Evolutionary conservation across 2,888 invertebrate genomes (phyloP), one percentile per base, ranked within the genome.

Genomic region (Scaptomyza reducta): DNA sequence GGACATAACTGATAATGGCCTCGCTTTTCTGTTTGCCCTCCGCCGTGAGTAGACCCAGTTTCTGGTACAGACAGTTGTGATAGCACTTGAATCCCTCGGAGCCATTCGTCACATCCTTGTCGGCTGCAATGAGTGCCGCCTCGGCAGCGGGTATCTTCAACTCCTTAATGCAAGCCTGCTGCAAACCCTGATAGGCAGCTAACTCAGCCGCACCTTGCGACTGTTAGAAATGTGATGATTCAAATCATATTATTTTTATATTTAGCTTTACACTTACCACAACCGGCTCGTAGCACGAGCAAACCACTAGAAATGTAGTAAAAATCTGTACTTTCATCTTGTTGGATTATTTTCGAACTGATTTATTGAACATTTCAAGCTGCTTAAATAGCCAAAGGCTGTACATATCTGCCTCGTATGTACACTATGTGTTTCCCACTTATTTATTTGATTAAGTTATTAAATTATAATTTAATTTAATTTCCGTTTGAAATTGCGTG

Each of bases 151-250:
- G 29, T 9, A 89, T 47, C 0, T 71, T 72, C 11, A 73, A 57
- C 35, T 87, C 75, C 57, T 76, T 87, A 10, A 87, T 65, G 70
- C 89, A 87, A 0, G 66, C 56, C 49, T 79, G 62, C n/a, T 69
- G 70, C 29, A 56, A 47, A 6, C 62, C 53, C 50, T 54, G 63
- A 5, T 61, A 87, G n/a, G 61, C 69, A 9, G 84, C 74, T 41
- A 76, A 0, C 0, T 88, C 83, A 0, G 69, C 56, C 0, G 80
- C 65, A 46, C 53, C 61, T 11, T 88, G 80, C 5, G 67, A 38
- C 74, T 82, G 11, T 38, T 1, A 3, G 1, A 3, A 14, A 14
- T 2, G 40, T 13, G 7, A 2, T 2, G 7, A 14, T 22, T 0
- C 5, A 14, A 3, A 0, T 9, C 6, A 2, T 10, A 14, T 22